Conservation (phyloP, 2,113 vertebrate species). For the Gallinago media region DNA sequence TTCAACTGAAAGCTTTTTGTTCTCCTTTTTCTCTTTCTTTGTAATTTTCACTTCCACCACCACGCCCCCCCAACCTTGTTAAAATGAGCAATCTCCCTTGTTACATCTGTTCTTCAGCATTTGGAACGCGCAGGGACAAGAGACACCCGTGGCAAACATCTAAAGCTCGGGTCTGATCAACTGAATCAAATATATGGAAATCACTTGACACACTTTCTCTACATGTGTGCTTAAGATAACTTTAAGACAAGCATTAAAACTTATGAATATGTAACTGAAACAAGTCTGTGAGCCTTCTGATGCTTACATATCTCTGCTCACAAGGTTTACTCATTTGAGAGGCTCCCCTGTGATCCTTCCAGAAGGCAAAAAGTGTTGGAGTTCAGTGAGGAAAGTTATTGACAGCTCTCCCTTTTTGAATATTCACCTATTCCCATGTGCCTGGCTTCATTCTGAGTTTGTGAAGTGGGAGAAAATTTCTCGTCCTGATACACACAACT, state of each 20-base stretch:
- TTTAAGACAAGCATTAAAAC: neutral
- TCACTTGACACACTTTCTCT: neutral
- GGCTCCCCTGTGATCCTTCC: neutral
- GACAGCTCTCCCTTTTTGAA: neutral
- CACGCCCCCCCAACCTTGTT: too few species aligned
- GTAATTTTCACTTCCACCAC: neutral
- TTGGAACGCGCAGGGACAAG: neutral
- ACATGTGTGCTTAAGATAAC: neutral
- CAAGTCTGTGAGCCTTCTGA: neutral
- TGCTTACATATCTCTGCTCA: neutral
- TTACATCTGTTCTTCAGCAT: neutral
- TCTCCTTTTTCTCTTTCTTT: neutral
- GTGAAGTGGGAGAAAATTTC: neutral
- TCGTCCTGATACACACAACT: neutral
- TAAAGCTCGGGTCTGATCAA: neutral
- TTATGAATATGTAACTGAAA: neutral
- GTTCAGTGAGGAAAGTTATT: neutral
- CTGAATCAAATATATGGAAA: neutral
- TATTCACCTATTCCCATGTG: neutral
- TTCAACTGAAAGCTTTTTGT: neutral
- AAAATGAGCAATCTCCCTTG: neutral
- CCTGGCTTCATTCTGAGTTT: neutral
- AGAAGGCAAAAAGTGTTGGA: neutral
- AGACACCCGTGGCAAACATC: neutral
- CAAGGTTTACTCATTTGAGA: rapidly evolving